These are phyloP conservation scores for Tapirus indicus DNA, from an alignment of 2,797 vertebrate species.

Conservation along the genomic window DNA sequence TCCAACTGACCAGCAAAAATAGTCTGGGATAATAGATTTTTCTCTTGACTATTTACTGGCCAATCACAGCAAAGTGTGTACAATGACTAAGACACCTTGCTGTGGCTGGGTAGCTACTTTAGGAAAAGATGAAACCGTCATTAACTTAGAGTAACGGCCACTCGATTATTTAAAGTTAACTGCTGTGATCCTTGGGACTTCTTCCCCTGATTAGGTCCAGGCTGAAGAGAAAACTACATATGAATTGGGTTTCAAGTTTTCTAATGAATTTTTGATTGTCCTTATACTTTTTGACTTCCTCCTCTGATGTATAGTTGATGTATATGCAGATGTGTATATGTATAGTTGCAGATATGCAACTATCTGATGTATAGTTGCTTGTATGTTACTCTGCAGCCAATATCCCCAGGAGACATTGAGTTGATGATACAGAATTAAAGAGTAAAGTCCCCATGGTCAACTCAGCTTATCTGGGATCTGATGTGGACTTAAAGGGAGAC, in stretches of 20 bases:
- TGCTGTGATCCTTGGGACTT: background rate
- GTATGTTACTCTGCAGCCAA: background rate
- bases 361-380: background rate
- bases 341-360: too few species aligned
- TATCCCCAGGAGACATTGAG: background rate
- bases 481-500: background rate
- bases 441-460: background rate
- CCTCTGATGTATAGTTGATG: background rate
- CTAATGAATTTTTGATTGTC: slow-evolving; percentile 4
- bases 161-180: slow-evolving; percentile 12
- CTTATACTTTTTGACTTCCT: background rate
- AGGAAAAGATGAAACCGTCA: background rate
- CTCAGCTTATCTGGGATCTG: background rate
- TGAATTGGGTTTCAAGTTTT: background rate
- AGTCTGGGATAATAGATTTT: background rate
- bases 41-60: background rate
- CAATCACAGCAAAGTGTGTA: background rate
- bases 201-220: background rate
- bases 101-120: background rate
- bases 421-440: background rate
- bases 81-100: background rate
- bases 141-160: background rate
- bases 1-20: background rate
- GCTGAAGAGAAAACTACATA: background rate
- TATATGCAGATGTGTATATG: too few species aligned